Evolutionary conservation across 1,140 invertebrate species (phyloP), one percentile per base, ranked within the genome.

Genomic region (Heliconius melpomene): DNA sequence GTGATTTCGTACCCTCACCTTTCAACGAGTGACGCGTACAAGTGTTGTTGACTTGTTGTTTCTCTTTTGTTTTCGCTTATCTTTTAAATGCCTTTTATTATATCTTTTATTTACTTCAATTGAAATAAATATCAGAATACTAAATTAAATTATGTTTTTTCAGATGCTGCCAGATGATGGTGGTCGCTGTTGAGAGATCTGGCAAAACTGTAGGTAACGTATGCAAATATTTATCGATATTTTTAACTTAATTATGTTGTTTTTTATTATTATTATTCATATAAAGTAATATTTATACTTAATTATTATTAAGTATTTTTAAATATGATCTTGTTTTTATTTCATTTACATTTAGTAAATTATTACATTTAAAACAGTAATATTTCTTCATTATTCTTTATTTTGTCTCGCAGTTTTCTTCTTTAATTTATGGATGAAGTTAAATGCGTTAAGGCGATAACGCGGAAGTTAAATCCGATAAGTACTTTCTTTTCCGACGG

Each of bases 41-140:
- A 93, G 86, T 92, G 88, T 90, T 92, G 90, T 90, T 91, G 88
- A 93, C 87, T 92, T 91, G 90, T 90, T 91, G 87, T 92, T 90
- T 90, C 85, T 85, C 89, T 91, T 88, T 87, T 90, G 87, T 91
- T 92, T 88, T 87, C 83, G 86, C 84, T 87, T 77, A 74, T 80
- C 72, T 86, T 6, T 57, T 85, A 75, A 81, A 78, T 86, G 79
- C 77, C 74, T 83, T 84, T 79, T 66, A 74, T 79, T 79, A 40
- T 66, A 52, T 72, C 23, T 81, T 71, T 71, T 71, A 52, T 81
- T 79, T 75, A 76, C 38, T 9, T 57, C 0, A 76, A 77, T 50
- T 77, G 13, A 77, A 81, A 23, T 75, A 77, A 81, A 23, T 75
- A 26, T 70, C 60, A 18, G 36, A 71, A 78, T 72, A 57, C 57